Base-by-base conservation (phyloP, 2,113 vertebrate species). In the Cervus canadensis region DNA sequence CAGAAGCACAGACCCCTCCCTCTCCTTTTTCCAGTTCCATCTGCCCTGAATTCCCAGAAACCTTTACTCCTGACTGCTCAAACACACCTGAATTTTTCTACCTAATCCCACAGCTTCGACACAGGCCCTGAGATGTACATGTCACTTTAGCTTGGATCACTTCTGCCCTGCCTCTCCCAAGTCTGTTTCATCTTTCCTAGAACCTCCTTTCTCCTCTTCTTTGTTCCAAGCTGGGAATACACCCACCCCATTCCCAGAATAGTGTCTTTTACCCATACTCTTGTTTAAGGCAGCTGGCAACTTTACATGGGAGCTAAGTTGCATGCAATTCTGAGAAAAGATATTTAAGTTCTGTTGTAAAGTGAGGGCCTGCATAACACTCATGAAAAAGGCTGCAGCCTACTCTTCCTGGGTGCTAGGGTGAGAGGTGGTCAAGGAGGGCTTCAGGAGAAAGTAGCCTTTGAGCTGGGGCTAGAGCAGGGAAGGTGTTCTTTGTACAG, bases 201-300 rank as follows among this genome's bases (percentile, higher is more conserved):
- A 92, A 43, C 36, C 5, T 78, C 52, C 36, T 45, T 82, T 79
- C 40, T 83, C 56, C 54, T 85, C 57, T 45, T 82, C 40, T 82
- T 83, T 10, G 15, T 60, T 94, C 33, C 36, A 83, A 64, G 78
- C 89, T 91, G 56, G 78, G 33, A 82, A 36, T n/a, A 81, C 57
- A 83, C 81, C 57, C 85, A 86, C 90, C 90, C 64, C 43, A 16
- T 62, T 90, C 96, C 67, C 82, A 81, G 91, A 97, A 52, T 60
- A 96, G 50, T 45, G 13, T 76, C 78, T 87, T 94, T 62, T 25
- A 5, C 48, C 91, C 23, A 21, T 23, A 33, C 45, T 93, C 79
- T 56, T 21, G 52, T 79, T 45, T 54, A 67, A 97, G 89, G 71
- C 83, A 91, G 54, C 50, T 23, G n/a, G 57, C 7, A 43, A 43